Conservation (phyloP, 53 echinoderm and acorn worm genomes). For the Hippasteria phrygiana region DNA sequence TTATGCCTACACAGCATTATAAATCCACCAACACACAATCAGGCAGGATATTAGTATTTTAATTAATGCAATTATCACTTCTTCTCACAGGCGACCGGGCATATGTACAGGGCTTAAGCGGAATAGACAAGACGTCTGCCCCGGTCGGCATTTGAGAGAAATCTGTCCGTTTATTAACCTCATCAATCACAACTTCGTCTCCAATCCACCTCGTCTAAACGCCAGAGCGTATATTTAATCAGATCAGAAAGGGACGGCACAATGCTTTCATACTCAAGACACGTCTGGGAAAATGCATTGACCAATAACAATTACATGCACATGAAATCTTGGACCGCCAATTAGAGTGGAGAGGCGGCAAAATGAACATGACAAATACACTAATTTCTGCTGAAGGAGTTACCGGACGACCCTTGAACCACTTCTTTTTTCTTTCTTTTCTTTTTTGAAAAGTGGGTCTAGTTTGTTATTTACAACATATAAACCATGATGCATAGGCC, state of each 20-base stretch:
- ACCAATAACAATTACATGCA: too few species aligned
- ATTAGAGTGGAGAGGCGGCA: too few species aligned
- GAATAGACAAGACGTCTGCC: constrained; percentile 1
- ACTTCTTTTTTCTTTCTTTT: too few species aligned
- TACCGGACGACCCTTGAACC: too few species aligned
- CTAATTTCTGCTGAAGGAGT: too few species aligned
- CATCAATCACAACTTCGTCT: neutral
- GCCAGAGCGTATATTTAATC: neutral
- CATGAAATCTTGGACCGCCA: too few species aligned
- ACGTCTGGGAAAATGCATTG: neutral
- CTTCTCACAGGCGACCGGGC: neutral
- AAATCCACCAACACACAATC: neutral
- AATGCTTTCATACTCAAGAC: neutral
- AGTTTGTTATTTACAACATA: too few species aligned
- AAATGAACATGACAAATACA: too few species aligned
- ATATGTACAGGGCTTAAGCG: neutral
- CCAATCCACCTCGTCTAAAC: neutral
- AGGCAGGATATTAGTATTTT: neutral
- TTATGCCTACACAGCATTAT: neutral
- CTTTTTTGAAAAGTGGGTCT: too few species aligned
- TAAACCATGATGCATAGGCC: too few species aligned
- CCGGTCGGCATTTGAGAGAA: neutral
- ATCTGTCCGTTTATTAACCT: constrained; percentile 3
- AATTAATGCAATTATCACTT: neutral
- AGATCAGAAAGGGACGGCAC: neutral